Evolutionary conservation across 2,888 invertebrate species (phyloP), one percentile per base, ranked within the genome.

Genomic region (Platycnemis pennipes): DNA sequence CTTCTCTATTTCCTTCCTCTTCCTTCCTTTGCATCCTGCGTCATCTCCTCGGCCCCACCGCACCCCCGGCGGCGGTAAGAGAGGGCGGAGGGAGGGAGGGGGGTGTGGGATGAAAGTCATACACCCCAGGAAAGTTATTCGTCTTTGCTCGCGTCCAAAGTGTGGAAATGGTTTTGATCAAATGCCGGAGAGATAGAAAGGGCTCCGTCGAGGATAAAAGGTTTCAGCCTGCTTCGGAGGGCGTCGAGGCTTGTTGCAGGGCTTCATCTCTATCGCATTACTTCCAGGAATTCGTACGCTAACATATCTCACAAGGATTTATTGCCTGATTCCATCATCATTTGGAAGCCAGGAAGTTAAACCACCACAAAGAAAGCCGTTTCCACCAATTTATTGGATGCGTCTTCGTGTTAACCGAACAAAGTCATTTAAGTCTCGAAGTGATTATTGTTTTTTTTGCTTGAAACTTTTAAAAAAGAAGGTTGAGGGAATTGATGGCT

Each of bases 81-180:
- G 16, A 45, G 3, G 26, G 45, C 4, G 87, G 87, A 22, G 45
- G 45, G 13, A 45, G 2, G 2, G 2, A n/a, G 11, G 2, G n/a
- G 8, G n/a, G 77, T n/a, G 31, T 3, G n/a, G 0, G n/a, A 0
- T n/a, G n/a, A 77, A 8, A 87, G 22, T 22, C 87, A 22, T n/a
- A 26, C 87, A 11, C 22, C 87, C 45, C 2, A n/a, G 69, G 69
- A 69, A 69, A 69, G 31, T 69, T 31, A 69, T 69, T 69, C 69
- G 31, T 69, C 69, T 69, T 31, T 69, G 0, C 69, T 69, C 45
- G 22, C 87, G 87, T 87, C 87, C 44, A 87, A 45, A 45, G 87
- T 45, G 87, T 87, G 49, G 88, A 89, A 56, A 53, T 89, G 11
- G 31, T 53, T 37, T 89, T 22, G 45, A 89, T 89, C 56, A 89